These are phyloP conservation scores for Macaca fascicularis DNA, from an alignment of 2,113 vertebrate genomes.

Conservation along the genomic window DNA sequence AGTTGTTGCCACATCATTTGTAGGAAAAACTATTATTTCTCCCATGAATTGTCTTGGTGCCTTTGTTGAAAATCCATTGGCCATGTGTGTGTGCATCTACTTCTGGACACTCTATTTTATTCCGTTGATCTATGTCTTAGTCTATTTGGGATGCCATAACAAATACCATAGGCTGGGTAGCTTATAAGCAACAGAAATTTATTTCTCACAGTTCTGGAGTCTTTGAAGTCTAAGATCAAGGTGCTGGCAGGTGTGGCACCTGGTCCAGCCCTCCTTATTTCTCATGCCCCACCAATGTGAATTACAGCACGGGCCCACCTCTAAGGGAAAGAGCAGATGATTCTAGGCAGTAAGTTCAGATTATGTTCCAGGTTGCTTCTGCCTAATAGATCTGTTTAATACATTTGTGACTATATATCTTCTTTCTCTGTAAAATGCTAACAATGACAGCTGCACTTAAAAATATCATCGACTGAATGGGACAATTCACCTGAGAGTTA, in stretches of 20 bases:
- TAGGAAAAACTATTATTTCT: background rate
- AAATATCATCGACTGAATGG: background rate
- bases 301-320: background rate
- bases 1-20: background rate
- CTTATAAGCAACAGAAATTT: background rate
- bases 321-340: background rate
- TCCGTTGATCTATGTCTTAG: background rate
- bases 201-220: background rate
- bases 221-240: background rate
- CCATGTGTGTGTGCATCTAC: background rate
- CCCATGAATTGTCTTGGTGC: background rate
- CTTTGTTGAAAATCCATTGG: background rate
- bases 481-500: background rate
- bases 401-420: background rate
- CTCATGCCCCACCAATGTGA: background rate
- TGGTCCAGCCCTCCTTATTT: background rate
- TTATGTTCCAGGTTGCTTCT: background rate
- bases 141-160: background rate
- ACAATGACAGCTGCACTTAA: background rate
- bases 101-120: background rate
- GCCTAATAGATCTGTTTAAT: background rate
- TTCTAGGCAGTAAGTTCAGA: background rate
- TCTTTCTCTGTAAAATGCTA: slow-evolving; percentile 3
- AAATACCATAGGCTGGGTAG: background rate
- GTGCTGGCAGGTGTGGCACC: background rate